Base-by-base conservation (phyloP, 30 jellyfish, hydroid and myxozoan genomes). In the Sanderia malayensis region DNA sequence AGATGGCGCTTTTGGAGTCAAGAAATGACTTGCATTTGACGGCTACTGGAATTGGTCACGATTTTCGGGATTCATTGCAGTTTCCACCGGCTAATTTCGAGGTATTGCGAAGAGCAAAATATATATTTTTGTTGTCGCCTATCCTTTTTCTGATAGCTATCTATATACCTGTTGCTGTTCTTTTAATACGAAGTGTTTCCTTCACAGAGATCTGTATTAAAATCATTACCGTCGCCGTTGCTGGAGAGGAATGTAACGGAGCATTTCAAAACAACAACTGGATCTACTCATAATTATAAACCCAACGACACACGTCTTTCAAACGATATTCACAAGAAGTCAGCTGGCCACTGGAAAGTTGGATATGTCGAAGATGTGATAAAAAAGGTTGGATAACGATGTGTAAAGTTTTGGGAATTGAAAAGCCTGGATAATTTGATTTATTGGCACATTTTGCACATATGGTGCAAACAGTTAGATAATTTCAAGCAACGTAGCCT, bases 311-410 rank as follows among this genome's bases (percentile, higher is more conserved):
- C 94, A 21, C 34, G 28, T 4, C 71, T 87, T 24, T 60, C 82
- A 45, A 80, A 73, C 21, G 73, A 58, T 1, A 33, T 73, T 18
- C 80, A 87, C 58, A 73, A 81, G 60, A 87, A 81, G 31, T 77
- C 96, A 19, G 86, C 96, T 9, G 96, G 96, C n/a, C 93, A 81
- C 44, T 87, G 96, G 96, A 80, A 80, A 1, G 96, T 87, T 31
- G 80, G 80, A 24, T 87, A 87, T 59, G 86, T 81, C 4, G 96
- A 80, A 46, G 96, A 87, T 65, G 71, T 82, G 32, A 73, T 87
- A 7, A 74, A 69, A 61, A 87, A 87, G 94, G 96, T 87, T 59
- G 29, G 52, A 20, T 37, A 62, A n/a, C n/a, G n/a, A n/a, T n/a
- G n/a, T n/a, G n/a, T n/a, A n/a, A n/a, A n/a, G n/a, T n/a, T n/a